Evolutionary conservation across 2,113 vertebrate genomes (phyloP), one percentile per base, ranked within the genome.

Genomic region (Malurus alboscapulatus): DNA sequence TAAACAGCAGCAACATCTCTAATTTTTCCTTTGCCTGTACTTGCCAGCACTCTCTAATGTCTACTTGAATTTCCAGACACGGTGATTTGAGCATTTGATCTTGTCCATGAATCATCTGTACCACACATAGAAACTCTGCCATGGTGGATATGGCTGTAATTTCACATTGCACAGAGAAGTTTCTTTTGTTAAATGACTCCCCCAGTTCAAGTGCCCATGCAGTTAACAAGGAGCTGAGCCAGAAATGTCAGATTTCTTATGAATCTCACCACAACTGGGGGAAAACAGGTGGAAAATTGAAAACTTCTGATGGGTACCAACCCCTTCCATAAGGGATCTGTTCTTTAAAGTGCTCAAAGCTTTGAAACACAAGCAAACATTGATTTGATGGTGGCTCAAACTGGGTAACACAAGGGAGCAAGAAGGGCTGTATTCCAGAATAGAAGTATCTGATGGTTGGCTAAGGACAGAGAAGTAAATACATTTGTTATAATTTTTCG

Each of bases 1-100:
- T 87, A 90, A 96, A 75, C 71, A 84, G 93, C 68, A 87, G 62
- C 45, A 84, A 80, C 27, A 92, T 92, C 62, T 86, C 82, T 75
- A 32, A 63, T 90, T 84, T 93, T 63, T 58, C 57, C 54, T 90
- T 87, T 80, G 48, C 22, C 59, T 53, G 36, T 40, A n/a, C 53
- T 58, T 95, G 77, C 65, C 91, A 94, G 87, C 38, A 65, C 86
- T 40, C 73, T 94, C 34, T 66, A 62, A 90, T 29, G 61, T 20
- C 68, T 74, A 14, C 78, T 86, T 89, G 76, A 89, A 89, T 71
- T 87, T 55, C 57, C 91, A 87, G 77, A 54, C 84, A 74, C 0
- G 2, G 44, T 84, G 73, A 88, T 92, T 90, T 66, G 79, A 94
- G 68, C 82, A 57, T 53, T 50, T 90, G 58, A 88, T 84, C 36